Percentiles rank a stretch among this genome's conserved stretches.
phyloP scores from a whole-genome alignment of 2,113 vertebrate genomes.

The Galeopterus variegatus region DNA sequence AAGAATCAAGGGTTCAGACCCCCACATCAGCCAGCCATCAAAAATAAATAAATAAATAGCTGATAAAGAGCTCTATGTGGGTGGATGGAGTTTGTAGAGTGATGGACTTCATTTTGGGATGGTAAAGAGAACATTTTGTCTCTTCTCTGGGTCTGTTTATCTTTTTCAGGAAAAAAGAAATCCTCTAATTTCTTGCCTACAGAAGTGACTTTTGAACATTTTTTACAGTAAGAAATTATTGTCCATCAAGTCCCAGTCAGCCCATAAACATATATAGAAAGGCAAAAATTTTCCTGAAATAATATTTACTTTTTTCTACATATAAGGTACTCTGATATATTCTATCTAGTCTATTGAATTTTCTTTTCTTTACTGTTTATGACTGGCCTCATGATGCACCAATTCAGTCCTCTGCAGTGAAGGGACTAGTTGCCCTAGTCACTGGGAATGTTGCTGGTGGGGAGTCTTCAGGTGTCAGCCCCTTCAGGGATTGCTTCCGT shows the following conservation, averaged over 20 bases:
- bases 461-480: background rate
- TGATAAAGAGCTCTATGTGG: background rate
- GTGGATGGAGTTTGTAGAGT: background rate
- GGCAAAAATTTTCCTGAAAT: background rate
- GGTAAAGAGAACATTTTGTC: background rate
- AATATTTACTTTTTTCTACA: constrained; percentile 37
- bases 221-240: constrained; percentile 44
- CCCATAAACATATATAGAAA: background rate
- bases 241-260: background rate
- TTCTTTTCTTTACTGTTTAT: background rate
- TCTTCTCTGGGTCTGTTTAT: constrained; percentile 28
- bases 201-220: constrained; percentile 10
- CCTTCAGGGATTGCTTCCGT: background rate
- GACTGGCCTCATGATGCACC: background rate
- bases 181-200: background rate
- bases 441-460: background rate
- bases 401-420: background rate
- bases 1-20: too few species aligned
- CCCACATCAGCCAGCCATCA: too few species aligned
- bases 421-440: too few species aligned
- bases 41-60: too few species aligned
- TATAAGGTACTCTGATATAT: background rate
- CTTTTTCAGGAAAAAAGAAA: background rate
- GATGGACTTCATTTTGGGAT: background rate
- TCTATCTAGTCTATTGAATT: background rate